Evolutionary conservation across 2,797 vertebrate genomes (phyloP), one percentile per base, ranked within the genome.

Genomic region (Thaleichthys pacificus): DNA sequence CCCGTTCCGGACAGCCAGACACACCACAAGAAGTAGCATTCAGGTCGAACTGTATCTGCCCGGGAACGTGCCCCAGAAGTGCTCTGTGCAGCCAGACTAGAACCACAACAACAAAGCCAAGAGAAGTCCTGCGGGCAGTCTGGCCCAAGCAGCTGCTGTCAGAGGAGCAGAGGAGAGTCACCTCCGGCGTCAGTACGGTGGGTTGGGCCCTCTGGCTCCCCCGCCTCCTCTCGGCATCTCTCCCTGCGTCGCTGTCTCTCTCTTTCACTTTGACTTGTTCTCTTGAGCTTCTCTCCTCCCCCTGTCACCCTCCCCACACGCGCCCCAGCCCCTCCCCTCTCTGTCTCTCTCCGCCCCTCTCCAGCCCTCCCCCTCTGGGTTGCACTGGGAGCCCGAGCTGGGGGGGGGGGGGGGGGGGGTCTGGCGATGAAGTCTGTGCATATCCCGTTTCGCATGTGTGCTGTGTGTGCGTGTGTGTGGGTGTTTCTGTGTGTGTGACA

Each of bases 201-300:
- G 83, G 87, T 85, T 72, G 54, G 89, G 88, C 89, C 87, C 51
- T 61, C 28, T 51, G 38, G 78, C 77, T 79, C 69, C 74, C 82
- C 70, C 70, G 42, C 69, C 66, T 72, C 68, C 80, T 77, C 79
- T 79, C 77, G 76, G 81, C 71, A 62, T 71, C 75, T 67, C 61
- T 61, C 70, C 66, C 60, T 58, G 4, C 69, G 32, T 54, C 15
- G 49, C 24, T 47, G 4, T 35, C 62, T 61, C 19, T 60, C 30
- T 74, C 63, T 60, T 21, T 60, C 68, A 71, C 81, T 80, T 80
- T 85, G 75, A 61, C 70, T 22, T 22, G 73, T 71, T n/a, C 17
- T 38, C 70, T 68, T 66, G 70, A 38, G 72, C 15, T 61, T 17
- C 56, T 22, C 72, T 62, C 69, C 61, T 38, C 32, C 22, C 12